These are phyloP conservation scores for Isichthys henryi DNA, from an alignment of 2,113 vertebrate species.

Conservation along the genomic window DNA sequence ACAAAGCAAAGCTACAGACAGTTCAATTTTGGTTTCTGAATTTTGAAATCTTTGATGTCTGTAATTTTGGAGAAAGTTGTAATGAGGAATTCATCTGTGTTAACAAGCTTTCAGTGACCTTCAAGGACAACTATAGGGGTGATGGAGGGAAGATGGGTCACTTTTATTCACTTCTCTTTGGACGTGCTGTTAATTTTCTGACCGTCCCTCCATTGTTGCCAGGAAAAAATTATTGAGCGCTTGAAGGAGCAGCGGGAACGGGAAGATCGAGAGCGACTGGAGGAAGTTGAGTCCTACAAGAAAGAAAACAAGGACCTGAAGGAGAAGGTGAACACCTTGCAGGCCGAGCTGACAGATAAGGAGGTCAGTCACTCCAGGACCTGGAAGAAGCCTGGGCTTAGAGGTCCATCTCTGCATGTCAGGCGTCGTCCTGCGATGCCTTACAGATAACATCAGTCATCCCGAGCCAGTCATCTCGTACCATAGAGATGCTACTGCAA, in stretches of 20 bases:
- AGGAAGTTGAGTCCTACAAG: slow-evolving; percentile 82
- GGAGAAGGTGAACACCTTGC: slow-evolving; percentile 77
- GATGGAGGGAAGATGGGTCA: not conserved
- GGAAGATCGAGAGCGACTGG: slow-evolving; percentile 79
- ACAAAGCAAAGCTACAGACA: not conserved
- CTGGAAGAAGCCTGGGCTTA: not conserved
- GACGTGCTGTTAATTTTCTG: not conserved
- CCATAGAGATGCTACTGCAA: not conserved
- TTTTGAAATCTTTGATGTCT: not conserved
- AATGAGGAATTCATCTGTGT: not conserved
- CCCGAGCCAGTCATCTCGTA: not conserved
- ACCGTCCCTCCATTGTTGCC: slow-evolving; percentile 13
- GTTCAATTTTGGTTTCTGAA: slow-evolving; percentile 24
- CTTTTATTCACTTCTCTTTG: not conserved
- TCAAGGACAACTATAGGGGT: not conserved
- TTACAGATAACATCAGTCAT: not conserved
- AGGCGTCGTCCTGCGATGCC: not conserved
- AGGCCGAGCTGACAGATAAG: slow-evolving; percentile 74
- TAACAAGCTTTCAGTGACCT: not conserved
- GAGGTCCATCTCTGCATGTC: not conserved
- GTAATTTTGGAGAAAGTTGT: not conserved
- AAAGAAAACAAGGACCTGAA: slow-evolving; percentile 92
- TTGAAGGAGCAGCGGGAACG: slow-evolving; percentile 84
- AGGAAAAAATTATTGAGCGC: slow-evolving; percentile 94
- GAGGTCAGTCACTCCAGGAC: slow-evolving; percentile 56